A percentile compares a stretch with the other conserved stretches of the same genome.
These are phyloP conservation scores for Lampris incognitus DNA, from an alignment of 2,113 vertebrate genomes.

Conservation along the genomic window DNA sequence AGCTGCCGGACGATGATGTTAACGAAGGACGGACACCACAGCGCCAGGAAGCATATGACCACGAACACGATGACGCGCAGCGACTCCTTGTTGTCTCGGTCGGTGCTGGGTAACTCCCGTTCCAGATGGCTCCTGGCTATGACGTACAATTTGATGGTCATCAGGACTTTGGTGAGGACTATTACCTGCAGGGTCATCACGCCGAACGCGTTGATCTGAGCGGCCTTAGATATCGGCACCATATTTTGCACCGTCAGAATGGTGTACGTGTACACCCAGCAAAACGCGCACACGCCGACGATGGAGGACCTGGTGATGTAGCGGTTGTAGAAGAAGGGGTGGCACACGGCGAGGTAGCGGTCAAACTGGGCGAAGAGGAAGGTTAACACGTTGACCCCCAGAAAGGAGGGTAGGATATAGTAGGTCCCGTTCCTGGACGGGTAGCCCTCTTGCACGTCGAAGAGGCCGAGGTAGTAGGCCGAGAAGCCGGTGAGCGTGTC, in stretches of 20 bases:
- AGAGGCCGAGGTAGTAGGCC: slow-evolving; percentile 83
- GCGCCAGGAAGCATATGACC: slow-evolving; percentile 78
- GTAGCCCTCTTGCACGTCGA: slow-evolving; percentile 83
- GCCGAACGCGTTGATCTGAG: slow-evolving; percentile 78
- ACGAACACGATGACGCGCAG: slow-evolving; percentile 82
- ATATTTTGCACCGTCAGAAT: slow-evolving; percentile 77
- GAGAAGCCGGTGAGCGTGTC: slow-evolving; percentile 83
- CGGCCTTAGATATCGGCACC: slow-evolving; percentile 75
- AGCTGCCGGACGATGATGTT: slow-evolving; percentile 81
- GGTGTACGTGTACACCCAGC: slow-evolving; percentile 80
- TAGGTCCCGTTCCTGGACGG: slow-evolving; percentile 80
- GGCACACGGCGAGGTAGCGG: slow-evolving; percentile 80
- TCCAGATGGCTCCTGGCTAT: slow-evolving; percentile 78
- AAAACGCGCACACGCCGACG: slow-evolving; percentile 70
- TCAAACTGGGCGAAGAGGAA: slow-evolving; percentile 85
- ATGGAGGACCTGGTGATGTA: slow-evolving; percentile 66
- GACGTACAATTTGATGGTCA: slow-evolving; percentile 82
- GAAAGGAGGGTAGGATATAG: slow-evolving; percentile 81
- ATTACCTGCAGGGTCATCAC: slow-evolving; percentile 79
- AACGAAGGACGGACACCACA: slow-evolving; percentile 82
- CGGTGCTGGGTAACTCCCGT: slow-evolving; percentile 72
- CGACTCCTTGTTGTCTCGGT: slow-evolving; percentile 80
- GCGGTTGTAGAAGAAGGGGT: slow-evolving; percentile 81
- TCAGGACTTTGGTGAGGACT: slow-evolving; percentile 76
- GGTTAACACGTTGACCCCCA: slow-evolving; percentile 82